Evolutionary conservation across 2,888 invertebrate genomes (phyloP).

Genomic region (Pseudococcus longispinus): DNA sequence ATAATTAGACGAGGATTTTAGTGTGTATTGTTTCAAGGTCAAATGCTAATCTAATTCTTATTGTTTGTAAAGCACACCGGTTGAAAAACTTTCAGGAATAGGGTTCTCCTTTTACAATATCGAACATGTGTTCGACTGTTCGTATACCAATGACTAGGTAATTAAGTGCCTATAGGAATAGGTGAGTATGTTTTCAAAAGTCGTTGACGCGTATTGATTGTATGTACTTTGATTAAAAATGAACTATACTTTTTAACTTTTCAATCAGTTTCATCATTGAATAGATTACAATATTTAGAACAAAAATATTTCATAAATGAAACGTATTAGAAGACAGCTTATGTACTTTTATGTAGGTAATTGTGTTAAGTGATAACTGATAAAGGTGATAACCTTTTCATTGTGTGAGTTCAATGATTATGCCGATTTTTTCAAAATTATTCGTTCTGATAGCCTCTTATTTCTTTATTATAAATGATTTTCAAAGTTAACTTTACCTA

Average conservation of each 20-base stretch:
- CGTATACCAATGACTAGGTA: neutral
- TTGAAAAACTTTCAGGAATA: neutral
- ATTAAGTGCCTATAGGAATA: neutral
- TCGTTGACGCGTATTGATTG: neutral
- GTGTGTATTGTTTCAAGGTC: neutral
- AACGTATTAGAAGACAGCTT: neutral
- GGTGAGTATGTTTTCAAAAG: neutral
- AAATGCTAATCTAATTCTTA: neutral
- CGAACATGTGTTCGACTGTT: neutral
- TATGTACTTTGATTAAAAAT: neutral
- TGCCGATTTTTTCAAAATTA: no score
- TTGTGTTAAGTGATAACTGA: no score
- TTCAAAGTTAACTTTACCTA: no score
- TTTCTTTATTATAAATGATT: no score
- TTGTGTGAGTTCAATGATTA: no score
- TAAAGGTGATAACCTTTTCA: no score
- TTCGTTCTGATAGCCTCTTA: no score
- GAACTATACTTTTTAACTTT: neutral
- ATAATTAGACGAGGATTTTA: neutral
- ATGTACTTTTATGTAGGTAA: neutral
- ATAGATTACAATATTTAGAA: neutral
- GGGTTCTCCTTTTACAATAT: neutral
- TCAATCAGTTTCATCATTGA: neutral
- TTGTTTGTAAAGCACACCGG: slow-evolving; percentile 9
- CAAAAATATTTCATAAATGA: neutral